Evolutionary conservation across 2,113 vertebrate genomes (phyloP).

Genomic region (Podarcis muralis): DNA sequence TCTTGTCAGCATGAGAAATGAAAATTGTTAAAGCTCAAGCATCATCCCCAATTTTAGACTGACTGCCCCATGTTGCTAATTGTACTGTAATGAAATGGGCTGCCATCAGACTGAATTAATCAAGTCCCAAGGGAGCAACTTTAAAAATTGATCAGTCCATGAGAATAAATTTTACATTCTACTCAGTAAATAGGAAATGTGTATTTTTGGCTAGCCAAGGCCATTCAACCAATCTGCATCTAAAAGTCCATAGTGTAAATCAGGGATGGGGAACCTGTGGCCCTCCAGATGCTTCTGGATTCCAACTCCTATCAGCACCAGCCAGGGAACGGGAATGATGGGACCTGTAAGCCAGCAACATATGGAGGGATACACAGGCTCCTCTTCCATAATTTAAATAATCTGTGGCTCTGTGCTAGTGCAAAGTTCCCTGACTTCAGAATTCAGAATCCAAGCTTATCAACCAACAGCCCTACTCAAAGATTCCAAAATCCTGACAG

Average conservation of each 20-base stretch:
- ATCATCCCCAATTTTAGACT: conserved; percentile 31
- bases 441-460: not conserved
- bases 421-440: not conserved
- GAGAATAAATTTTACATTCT: conserved; percentile 25
- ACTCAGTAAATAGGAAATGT: not conserved
- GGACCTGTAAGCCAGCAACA: too few species aligned
- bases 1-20: conserved; percentile 14
- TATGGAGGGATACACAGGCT: too few species aligned
- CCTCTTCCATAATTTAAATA: not conserved
- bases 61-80: conserved; percentile 23
- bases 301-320: too few species aligned
- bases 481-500: not conserved
- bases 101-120: conserved; percentile 38
- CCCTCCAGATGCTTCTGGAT: too few species aligned
- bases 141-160: conserved; percentile 31
- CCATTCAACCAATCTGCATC: not conserved
- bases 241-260: too few species aligned
- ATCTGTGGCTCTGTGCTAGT: not conserved
- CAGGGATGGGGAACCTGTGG: too few species aligned
- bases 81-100: conserved; percentile 42
- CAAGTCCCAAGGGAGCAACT: conserved; percentile 24
- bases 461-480: not conserved
- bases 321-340: too few species aligned
- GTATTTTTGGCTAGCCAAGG: not conserved
- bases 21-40: conserved; percentile 22